These are phyloP conservation scores for Pycnonotus jocosus DNA, from an alignment of 2,113 vertebrate genomes.

Conservation along the genomic window DNA sequence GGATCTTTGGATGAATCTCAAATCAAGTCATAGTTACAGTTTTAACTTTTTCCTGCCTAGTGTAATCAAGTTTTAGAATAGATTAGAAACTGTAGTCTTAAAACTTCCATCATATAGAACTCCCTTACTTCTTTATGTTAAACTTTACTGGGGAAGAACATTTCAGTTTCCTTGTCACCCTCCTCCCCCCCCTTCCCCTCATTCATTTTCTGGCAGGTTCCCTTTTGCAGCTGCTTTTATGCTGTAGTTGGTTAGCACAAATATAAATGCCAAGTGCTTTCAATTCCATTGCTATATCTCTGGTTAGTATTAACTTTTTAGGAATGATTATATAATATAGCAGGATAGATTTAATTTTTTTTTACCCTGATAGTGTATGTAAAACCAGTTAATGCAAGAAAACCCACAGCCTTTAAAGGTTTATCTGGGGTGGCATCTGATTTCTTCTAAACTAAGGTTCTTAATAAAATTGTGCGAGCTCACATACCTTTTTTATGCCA, in stretches of 20 bases:
- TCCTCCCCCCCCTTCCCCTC: accelerated
- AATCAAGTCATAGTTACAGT: background rate
- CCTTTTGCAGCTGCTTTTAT: constrained; percentile 1
- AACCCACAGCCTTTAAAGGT: background rate
- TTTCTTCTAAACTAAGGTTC: background rate
- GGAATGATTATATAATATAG: background rate
- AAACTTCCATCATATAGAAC: background rate
- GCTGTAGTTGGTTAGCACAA: constrained; percentile 6
- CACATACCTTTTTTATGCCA: background rate
- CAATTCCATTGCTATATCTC: background rate
- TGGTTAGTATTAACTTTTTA: constrained; percentile 26
- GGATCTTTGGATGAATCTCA: background rate
- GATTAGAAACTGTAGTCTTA: background rate
- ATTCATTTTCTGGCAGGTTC: constrained; percentile 20
- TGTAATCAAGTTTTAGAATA: background rate
- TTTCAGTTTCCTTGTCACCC: background rate
- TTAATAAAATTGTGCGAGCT: background rate
- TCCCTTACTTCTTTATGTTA: background rate
- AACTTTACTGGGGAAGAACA: background rate
- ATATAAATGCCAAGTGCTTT: constrained; percentile 31
- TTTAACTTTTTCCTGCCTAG: background rate
- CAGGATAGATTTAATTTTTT: background rate
- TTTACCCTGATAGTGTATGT: background rate
- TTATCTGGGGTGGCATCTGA: background rate
- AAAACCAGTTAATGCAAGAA: background rate